Evolutionary conservation across 2,888 invertebrate genomes (phyloP).

Genomic region (Colletes collaris): DNA sequence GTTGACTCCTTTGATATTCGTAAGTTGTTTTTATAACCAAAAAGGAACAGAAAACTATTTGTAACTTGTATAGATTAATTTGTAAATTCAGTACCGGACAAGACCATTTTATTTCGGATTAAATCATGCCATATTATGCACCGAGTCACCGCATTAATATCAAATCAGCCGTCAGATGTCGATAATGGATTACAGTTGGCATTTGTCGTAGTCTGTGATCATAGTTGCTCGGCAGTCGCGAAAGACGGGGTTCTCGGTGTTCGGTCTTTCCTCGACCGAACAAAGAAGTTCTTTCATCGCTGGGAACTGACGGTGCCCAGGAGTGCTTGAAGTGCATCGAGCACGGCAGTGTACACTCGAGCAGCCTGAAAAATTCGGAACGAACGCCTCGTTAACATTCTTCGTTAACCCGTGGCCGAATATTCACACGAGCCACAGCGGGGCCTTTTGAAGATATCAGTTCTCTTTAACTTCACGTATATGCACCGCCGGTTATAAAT

Average conservation of each 20-base stretch:
- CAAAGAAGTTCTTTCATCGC: constrained; percentile 53
- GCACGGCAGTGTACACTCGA: constrained; percentile 4
- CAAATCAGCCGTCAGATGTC: constrained; percentile 44
- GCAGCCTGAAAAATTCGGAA: background rate
- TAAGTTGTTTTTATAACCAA: no score
- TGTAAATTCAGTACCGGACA: no score
- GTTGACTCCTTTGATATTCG: no score
- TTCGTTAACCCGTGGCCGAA: constrained; percentile 7
- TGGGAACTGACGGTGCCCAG: constrained; percentile 21
- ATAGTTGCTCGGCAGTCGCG: constrained; percentile 1
- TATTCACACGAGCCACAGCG: constrained; percentile 21
- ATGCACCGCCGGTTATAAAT: no score
- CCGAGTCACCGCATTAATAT: constrained; percentile 28
- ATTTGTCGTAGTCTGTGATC: constrained; percentile 32
- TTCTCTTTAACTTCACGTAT: no score
- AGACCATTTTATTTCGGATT: no score
- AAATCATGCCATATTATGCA: background rate
- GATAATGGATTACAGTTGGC: constrained; percentile 56
- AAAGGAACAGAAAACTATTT: no score
- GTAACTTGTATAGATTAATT: no score
- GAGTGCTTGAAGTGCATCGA: constrained; percentile 6
- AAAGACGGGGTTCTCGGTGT: constrained; percentile 2
- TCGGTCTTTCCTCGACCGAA: constrained; percentile 22
- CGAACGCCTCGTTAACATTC: constrained; percentile 39
- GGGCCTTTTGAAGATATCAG: background rate